Conservation (phyloP, 1,140 invertebrate genomes). For the Saccostrea cuccullata region DNA sequence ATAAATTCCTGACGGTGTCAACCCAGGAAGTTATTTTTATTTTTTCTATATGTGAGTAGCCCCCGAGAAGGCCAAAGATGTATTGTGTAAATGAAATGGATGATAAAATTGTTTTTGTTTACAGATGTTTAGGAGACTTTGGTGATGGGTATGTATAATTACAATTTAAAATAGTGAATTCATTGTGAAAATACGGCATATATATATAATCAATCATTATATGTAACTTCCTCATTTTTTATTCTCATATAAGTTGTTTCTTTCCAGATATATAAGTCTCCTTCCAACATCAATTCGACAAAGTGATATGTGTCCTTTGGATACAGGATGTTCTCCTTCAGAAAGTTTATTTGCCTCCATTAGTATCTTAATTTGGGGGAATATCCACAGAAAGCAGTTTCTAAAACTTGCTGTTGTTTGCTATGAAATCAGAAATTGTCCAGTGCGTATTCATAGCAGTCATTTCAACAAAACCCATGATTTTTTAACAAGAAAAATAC, state of each 20-base stretch:
- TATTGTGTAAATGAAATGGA: too few relatives aligned
- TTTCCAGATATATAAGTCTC: not conserved
- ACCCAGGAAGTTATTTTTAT: too few relatives aligned
- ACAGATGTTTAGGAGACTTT: not conserved
- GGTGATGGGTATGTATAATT: not conserved
- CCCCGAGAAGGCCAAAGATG: too few relatives aligned
- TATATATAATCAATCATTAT: too few relatives aligned
- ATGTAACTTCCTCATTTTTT: too few relatives aligned
- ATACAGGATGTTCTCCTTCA: not conserved
- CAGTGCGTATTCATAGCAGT: not conserved
- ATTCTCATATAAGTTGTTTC: not conserved
- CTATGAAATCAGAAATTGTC: not conserved
- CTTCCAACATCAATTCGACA: not conserved
- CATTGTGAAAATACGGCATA: too few relatives aligned
- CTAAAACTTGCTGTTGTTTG: conserved; percentile 4
- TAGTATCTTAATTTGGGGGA: conserved; percentile 16
- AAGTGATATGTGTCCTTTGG: conserved; percentile 8
- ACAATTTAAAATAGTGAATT: not conserved
- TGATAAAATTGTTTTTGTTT: too few relatives aligned
- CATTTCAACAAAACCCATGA: not conserved
- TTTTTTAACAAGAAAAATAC: not conserved
- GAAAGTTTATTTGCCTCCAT: conserved; percentile 26
- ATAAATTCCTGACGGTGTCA: too few relatives aligned
- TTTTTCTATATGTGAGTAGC: too few relatives aligned
- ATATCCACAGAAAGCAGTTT: not conserved